Base-by-base conservation (phyloP, 2,888 invertebrate species). In the Tenthredo notha region DNA sequence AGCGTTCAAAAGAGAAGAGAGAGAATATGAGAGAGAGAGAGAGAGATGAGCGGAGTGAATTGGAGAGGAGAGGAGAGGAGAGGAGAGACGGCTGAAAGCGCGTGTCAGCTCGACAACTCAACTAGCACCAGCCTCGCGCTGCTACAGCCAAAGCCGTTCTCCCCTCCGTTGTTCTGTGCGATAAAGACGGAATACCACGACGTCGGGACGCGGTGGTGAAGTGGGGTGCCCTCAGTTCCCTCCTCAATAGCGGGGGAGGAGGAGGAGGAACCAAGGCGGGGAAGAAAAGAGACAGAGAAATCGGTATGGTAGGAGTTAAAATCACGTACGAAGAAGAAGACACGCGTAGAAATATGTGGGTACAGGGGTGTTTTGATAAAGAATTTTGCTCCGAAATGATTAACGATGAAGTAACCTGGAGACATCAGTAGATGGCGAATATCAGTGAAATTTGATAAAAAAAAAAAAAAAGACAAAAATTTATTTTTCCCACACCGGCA, bases 31-130 rank as follows among this genome's bases (percentile, higher is more conserved):
- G 78, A 40, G 78, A 61, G 75, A 72, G 85, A 85, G 83, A 54
- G 84, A 70, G 61, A 74, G 47, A 85, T 85, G n/a, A 54, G 54
- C n/a, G 54, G 54, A 54, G 18, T 50, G 18, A 6, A 50, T 18
- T 5, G 72, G 54, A 74, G 50, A 85, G 86, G 83, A 85, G n/a
- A 54, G 84, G 67, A 82, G 74, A 82, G 43, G 84, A 74, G 78
- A 78, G 85, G 84, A 83, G 85, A 50, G 70, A 58, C 87, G 88
- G 72, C 70, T 88, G 88, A 88, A 87, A 91, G 90, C 92, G 92
- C 92, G 93, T 93, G 93, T 93, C 93, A 93, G 92, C 91, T 92
- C 92, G 93, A 93, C 93, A 93, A 93, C 93, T 93, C 93, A 93
- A 93, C 93, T 93, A 93, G 93, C 93, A 92, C 92, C 91, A 91